Evolutionary conservation across 2,888 invertebrate genomes (phyloP).

Genomic region (Limnephilus marmoratus): DNA sequence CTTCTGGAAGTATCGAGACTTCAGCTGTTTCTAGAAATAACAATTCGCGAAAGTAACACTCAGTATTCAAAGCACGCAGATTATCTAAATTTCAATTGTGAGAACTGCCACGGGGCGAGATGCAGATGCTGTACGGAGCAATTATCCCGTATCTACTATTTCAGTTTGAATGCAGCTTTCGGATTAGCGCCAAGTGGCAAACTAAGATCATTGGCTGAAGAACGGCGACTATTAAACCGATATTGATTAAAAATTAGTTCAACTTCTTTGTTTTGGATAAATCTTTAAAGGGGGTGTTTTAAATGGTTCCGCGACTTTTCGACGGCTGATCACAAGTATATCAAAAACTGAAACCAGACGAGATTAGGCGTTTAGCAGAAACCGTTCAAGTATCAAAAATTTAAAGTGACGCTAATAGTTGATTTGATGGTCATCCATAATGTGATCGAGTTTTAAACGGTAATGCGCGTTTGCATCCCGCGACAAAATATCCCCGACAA

Average conservation of each 20-base stretch:
- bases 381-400: no score
- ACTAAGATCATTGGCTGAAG: background rate
- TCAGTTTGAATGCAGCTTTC: background rate
- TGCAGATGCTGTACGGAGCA: constrained; percentile 34
- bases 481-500: no score
- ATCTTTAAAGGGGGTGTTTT: no score
- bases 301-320: no score
- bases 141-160: constrained; percentile 11
- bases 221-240: background rate
- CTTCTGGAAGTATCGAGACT: constrained; percentile 5
- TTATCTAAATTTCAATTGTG: constrained; percentile 61
- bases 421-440: no score
- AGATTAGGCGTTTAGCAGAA: no score
- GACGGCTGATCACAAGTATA: no score
- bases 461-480: no score
- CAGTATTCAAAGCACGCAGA: constrained; percentile 51
- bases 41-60: constrained; percentile 13
- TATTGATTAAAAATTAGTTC: background rate
- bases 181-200: background rate
- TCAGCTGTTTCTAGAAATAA: constrained; percentile 32
- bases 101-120: constrained; percentile 47
- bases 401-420: no score
- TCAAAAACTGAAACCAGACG: no score
- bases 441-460: no score
- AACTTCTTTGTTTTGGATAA: no score